Base-by-base conservation (phyloP, 1,140 invertebrate genomes). In the Pseudomyrmex dendroicus region DNA sequence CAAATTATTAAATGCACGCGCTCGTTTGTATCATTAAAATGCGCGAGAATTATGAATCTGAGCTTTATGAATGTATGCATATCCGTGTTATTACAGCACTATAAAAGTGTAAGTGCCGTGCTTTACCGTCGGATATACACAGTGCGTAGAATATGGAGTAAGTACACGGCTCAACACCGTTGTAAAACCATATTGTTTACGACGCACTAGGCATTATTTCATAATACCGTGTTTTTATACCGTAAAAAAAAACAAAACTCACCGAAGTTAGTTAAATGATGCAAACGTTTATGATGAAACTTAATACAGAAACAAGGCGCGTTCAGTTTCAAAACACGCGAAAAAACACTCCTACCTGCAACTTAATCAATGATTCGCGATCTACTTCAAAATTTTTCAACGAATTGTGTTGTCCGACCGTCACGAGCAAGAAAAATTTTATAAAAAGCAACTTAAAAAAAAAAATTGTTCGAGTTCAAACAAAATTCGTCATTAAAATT, bases 141-240 rank as follows among this genome's bases (percentile, higher is more conserved):
- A 17, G 3, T 17, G 52, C 9, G 4, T 15, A 57, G 17, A 72
- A 80, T 72, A 35, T 35, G 15, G 46, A 15, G 8, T 15, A 59
- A 70, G 22, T 25, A 20, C 44, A 15, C 35, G 7, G 25, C 54
- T 61, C 66, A 12, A 78, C 44, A 70, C 35, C n/a, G 64, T 15
- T n/a, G 17, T 59, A 72, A 80, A 72, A 59, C 67, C 48, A 35
- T 59, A 70, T 80, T 59, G 56, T 80, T 80, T 20, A 17, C 17
- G 44, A 46, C 12, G 5, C 5, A 35, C n/a, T 59, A 25, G 15
- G 70, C 4, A 59, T 67, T 54, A 13, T 52, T 35, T 3, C 22
- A 59, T 25, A 10, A 70, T 10, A 17, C 12, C 13, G 17, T 46
- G 8, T 22, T n/a, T 15, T 52, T 25, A 10, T 56, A 2, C n/a